phyloP scores from a whole-genome alignment of 2,797 vertebrate species.

The Telmatherina bonti region DNA sequence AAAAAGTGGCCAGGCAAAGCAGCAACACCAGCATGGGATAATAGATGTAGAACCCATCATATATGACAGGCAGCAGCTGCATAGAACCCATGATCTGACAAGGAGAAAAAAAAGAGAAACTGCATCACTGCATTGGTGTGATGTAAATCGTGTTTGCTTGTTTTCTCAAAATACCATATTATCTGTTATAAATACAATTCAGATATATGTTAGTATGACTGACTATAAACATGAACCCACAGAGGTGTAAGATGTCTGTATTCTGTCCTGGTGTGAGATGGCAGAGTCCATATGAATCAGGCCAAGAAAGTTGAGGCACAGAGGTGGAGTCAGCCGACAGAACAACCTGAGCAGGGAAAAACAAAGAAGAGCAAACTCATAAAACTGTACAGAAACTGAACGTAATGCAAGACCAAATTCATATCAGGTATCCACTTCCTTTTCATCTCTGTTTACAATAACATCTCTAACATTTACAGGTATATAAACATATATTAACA shows the following conservation, averaged over 20 bases:
- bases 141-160: background rate
- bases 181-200: background rate
- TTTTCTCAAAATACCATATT: background rate
- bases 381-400: background rate
- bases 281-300: conserved; percentile 96
- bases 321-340: conserved; percentile 93
- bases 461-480: background rate
- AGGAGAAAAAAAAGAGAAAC: conserved; percentile 30
- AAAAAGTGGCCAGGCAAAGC: conserved; percentile 95
- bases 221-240: conserved; percentile 79
- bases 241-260: conserved; percentile 94
- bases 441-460: background rate
- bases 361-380: background rate
- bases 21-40: conserved; percentile 96
- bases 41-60: conserved; percentile 96
- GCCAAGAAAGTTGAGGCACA: conserved; percentile 97
- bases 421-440: background rate
- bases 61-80: conserved; percentile 92
- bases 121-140: background rate
- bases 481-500: background rate
- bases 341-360: conserved; percentile 85
- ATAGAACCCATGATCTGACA: conserved; percentile 96
- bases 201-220: background rate
- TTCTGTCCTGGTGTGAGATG: conserved; percentile 88
- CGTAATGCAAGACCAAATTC: background rate